These are phyloP conservation scores for Falco naumanni DNA, from an alignment of 2,797 vertebrate species.

Conservation along the genomic window DNA sequence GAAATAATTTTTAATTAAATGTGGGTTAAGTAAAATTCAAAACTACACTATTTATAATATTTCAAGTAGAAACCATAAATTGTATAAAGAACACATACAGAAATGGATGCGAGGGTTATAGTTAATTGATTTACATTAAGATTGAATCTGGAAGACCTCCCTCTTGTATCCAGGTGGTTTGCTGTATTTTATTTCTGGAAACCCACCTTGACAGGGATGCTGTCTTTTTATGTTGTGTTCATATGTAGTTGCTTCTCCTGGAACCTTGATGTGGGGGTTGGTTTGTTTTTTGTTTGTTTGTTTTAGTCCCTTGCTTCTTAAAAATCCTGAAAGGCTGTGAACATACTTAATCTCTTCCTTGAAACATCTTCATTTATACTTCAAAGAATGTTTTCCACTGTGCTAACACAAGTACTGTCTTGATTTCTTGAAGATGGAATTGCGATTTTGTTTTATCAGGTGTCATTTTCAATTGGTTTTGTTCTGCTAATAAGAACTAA, in stretches of 20 bases:
- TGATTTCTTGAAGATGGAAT: not conserved
- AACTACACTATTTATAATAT: not conserved
- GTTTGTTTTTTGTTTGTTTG: not conserved
- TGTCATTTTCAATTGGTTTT: not conserved
- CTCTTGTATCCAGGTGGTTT: not conserved
- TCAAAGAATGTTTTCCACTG: not conserved
- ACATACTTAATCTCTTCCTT: not conserved
- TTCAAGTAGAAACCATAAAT: not conserved
- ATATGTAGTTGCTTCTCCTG: not conserved
- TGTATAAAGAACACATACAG: not conserved
- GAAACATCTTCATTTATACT: not conserved
- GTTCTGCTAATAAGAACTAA: not conserved
- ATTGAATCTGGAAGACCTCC: not conserved
- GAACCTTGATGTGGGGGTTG: not conserved
- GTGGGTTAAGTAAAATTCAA: not conserved
- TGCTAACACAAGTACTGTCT: not conserved
- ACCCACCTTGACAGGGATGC: not conserved
- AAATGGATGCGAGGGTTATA: not conserved
- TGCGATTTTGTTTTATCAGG: not conserved
- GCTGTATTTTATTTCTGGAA: slow-evolving; percentile 10
- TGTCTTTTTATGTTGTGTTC: not conserved
- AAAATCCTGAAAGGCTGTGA: not conserved
- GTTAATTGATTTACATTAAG: not conserved
- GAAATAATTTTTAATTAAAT: not conserved
- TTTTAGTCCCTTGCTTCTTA: not conserved